Base-by-base conservation (phyloP, 2,888 invertebrate genomes). In the Ctenicera cuprea region DNA sequence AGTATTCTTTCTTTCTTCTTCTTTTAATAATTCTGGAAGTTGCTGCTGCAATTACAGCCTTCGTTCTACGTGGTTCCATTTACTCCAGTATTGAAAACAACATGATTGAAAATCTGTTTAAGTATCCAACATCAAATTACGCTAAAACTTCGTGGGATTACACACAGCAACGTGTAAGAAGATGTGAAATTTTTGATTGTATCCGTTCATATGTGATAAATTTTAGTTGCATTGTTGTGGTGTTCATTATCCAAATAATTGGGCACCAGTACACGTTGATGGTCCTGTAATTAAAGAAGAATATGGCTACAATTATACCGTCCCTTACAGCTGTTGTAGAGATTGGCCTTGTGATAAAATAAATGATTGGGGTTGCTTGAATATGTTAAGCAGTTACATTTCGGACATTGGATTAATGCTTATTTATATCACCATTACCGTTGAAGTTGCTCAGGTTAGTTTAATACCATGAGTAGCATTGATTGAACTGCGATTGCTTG, bases 331-430 rank as follows among this genome's bases (percentile, higher is more conserved):
- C 20, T 79, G 75, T 52, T 77, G 76, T 63, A 65, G 54, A 20
- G 69, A 52, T 16, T 5, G n/a, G 3, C 30, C 57, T 7, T 72
- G 73, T 38, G n/a, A 14, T 22, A 20, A 48, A 20, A 71, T 82
- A 71, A 85, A 84, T 75, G 69, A 70, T 20, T 76, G 87, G 74
- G 94, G 94, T 3, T 94, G 94, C 80, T 88, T 91, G 54, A 87
- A 87, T 7, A 88, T 90, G 59, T 88, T 94, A 78, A 87, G 89
- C 62, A 89, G 89, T 79, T 85, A 94, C 74, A 88, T 94, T n/a
- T 89, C 91, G 78, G 92, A 93, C 83, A 93, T 94, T 82, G 91
- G 93, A 33, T 90, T 94, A 68, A 87, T 94, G 64, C 86, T 94
- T 33, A 16, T 45, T 45, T 45, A 45, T 7, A 16, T 18, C 14